These are phyloP conservation scores for Drosophila lacicola DNA, from an alignment of 2,888 invertebrate species.

Conservation along the genomic window DNA sequence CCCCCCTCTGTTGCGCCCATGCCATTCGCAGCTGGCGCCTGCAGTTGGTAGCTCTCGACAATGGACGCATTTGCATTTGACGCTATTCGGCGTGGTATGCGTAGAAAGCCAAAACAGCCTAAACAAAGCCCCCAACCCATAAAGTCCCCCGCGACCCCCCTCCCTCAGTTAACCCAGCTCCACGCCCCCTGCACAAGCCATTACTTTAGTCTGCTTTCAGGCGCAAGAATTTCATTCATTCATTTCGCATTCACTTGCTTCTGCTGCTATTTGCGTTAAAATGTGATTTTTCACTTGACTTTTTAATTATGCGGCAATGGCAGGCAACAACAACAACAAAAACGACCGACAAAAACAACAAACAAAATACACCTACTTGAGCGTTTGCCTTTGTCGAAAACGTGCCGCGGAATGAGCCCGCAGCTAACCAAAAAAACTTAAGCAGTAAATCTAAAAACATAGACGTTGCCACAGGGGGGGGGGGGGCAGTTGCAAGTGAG, in stretches of 20 bases:
- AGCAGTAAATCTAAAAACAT: conserved; percentile 72
- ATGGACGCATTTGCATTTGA: conserved; percentile 75
- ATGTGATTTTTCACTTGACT: conserved; percentile 82
- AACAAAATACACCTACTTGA: conserved; percentile 76
- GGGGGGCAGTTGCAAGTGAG: neutral
- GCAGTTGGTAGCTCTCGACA: conserved; percentile 56
- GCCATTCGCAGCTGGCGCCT: conserved; percentile 58
- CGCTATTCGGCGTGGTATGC: conserved; percentile 58
- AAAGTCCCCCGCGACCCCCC: neutral
- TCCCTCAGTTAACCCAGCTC: neutral
- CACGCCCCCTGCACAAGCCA: conserved; percentile 44
- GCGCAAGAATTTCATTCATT: conserved; percentile 79
- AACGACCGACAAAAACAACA: conserved; percentile 19
- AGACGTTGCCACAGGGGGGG: conserved; percentile 27
- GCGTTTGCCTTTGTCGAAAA: conserved; percentile 55
- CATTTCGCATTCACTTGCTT: conserved; percentile 50
- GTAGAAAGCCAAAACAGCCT: conserved; percentile 17
- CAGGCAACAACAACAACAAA: conserved; percentile 28
- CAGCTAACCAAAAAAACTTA: conserved; percentile 65
- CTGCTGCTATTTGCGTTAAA: conserved; percentile 68
- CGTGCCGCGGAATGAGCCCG: conserved; percentile 50
- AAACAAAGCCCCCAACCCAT: conserved; percentile 1
- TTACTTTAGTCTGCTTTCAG: conserved; percentile 76
- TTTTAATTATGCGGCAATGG: conserved; percentile 76
- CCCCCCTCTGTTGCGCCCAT: conserved; percentile 5